Evolutionary conservation across 2,797 vertebrate species (phyloP).

Genomic region (Onychomys arenicola): DNA sequence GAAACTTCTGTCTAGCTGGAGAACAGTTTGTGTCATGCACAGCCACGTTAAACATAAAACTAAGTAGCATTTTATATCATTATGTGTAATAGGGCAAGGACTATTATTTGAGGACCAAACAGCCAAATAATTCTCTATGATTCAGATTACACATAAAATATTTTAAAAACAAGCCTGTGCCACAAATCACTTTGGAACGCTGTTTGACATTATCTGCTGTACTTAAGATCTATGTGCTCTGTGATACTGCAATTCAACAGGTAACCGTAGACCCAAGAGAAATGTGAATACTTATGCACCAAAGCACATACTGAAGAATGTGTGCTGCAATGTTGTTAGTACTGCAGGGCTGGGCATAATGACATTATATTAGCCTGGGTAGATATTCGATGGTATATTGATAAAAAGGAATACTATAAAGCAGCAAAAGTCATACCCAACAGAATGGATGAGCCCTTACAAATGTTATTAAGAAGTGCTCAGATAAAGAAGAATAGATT

Average conservation of each 20-base stretch:
- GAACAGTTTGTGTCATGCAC: constrained; percentile 33
- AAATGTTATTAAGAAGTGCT: not conserved
- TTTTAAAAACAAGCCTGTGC: constrained; percentile 24
- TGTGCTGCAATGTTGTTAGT: not conserved
- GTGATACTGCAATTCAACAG: not conserved
- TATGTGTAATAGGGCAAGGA: constrained; percentile 24
- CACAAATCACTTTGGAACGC: not conserved
- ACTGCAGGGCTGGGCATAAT: not conserved
- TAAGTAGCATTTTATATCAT: constrained; percentile 47
- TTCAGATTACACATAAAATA: constrained; percentile 19
- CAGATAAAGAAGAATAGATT: not conserved
- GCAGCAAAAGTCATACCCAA: not conserved
- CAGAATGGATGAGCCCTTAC: not conserved
- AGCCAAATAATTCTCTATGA: constrained; percentile 38
- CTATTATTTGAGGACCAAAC: constrained; percentile 42
- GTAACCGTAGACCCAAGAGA: not conserved
- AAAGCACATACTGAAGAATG: not conserved
- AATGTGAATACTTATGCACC: not conserved
- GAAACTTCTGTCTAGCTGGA: constrained; percentile 18
- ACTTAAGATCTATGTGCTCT: not conserved
- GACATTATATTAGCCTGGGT: not conserved
- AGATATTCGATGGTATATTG: not conserved
- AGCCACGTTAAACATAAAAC: constrained; percentile 59
- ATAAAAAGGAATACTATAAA: not conserved
- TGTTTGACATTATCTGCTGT: not conserved